These are phyloP conservation scores for Botia kubotai DNA, from an alignment of 2,797 vertebrate species.

Conservation along the genomic window DNA sequence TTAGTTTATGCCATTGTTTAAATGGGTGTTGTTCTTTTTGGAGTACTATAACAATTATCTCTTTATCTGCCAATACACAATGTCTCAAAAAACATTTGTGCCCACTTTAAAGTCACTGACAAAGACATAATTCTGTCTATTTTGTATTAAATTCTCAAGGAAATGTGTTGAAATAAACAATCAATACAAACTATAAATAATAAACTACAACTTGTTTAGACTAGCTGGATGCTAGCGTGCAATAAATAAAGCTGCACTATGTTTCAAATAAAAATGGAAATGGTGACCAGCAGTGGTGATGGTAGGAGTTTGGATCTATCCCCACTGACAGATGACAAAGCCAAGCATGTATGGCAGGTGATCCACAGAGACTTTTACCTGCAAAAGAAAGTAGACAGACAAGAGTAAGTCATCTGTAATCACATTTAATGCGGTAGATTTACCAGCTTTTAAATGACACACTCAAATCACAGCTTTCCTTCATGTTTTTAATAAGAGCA, in stretches of 20 bases:
- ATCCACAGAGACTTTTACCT: conserved; percentile 90
- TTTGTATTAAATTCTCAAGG: background rate
- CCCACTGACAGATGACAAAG: conserved; percentile 91
- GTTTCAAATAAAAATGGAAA: conserved; percentile 27
- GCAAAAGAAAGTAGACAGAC: conserved; percentile 88
- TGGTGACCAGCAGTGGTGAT: conserved; percentile 67
- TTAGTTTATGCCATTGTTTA: background rate
- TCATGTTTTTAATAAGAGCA: background rate
- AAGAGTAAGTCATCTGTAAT: conserved; percentile 78
- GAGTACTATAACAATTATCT: background rate
- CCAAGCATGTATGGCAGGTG: conserved; percentile 89
- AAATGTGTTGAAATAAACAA: background rate
- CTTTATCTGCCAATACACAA: conserved; percentile 1
- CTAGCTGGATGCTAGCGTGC: background rate
- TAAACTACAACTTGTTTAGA: background rate
- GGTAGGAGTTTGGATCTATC: conserved; percentile 91
- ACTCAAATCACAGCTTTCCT: background rate
- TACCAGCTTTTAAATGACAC: background rate
- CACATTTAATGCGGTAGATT: background rate
- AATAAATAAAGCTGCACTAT: background rate
- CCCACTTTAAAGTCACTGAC: background rate
- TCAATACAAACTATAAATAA: background rate
- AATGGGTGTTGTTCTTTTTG: background rate
- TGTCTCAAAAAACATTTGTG: background rate
- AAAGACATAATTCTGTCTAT: too few relatives aligned